Base-by-base conservation (phyloP, 2,888 invertebrate genomes). In the Xiphydria camelus region DNA sequence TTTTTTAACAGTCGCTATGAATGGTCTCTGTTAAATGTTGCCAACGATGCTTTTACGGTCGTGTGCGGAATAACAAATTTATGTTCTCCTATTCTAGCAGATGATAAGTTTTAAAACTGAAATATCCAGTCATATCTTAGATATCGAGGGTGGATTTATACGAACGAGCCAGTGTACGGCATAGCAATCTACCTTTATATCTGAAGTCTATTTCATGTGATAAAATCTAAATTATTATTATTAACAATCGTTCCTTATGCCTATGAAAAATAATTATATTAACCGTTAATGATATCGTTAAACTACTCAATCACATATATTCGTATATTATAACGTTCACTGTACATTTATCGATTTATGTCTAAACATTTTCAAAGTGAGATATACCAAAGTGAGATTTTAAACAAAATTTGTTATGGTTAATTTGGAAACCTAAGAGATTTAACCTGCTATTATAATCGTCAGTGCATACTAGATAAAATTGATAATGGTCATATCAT, bases 171-270 rank as follows among this genome's bases (percentile, higher is more conserved):
- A 41, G 43, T n/a, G n/a, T 43, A 43, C 40, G 17, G 25, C 32
- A 43, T 51, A 37, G 26, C 34, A 40, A 18, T 49, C 44, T 45
- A 44, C 47, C 42, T 51, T 50, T 51, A 5, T n/a, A n/a, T 42
- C 15, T 38, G 47, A 54, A 50, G 47, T 54, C 52, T 54, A 51
- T 49, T 51, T 60, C 47, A 44, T 57, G 52, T 42, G 36, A 29
- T 47, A 44, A 32, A 45, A 42, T 38, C 41, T 41, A 46, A 42
- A 47, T 52, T 54, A 29, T 29, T n/a, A n/a, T n/a, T 12, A 54
- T 47, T 60, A 60, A 61, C 53, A 52, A 61, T 61, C 61, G 59
- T 61, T 61, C 61, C 61, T 57, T 57, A 56, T 47, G 50, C 56
- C 53, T 52, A 51, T 54, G 55, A 53, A 47, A 54, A n/a, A n/a